Percentiles rank a stretch among this genome's conserved stretches.
These are phyloP conservation scores for Leucophenga montana DNA, from an alignment of 2,888 invertebrate species.

Conservation along the genomic window DNA sequence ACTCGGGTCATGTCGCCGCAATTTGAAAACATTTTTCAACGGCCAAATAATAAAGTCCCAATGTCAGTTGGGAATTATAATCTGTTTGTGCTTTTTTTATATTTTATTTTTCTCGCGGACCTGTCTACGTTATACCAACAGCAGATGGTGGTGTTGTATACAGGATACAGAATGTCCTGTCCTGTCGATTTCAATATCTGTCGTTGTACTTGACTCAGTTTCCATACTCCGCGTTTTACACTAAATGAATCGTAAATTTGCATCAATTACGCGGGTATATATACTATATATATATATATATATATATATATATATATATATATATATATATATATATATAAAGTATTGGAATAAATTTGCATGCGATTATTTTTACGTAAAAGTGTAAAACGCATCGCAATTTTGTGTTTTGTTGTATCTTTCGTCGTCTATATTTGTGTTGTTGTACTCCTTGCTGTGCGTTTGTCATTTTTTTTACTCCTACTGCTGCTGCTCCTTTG, in stretches of 20 bases:
- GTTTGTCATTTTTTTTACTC: background rate
- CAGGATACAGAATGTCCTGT: too few species aligned
- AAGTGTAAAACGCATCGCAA: conserved; percentile 51
- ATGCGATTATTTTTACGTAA: conserved; percentile 59
- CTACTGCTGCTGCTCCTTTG: background rate
- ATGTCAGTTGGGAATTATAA: conserved; percentile 66
- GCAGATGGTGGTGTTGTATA: background rate
- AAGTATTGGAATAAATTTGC: conserved; percentile 62
- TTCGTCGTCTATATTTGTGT: background rate
- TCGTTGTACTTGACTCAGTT: background rate
- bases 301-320: conserved; percentile 39
- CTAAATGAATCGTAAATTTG: conserved; percentile 72
- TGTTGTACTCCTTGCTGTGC: background rate
- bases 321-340: conserved; percentile 31
- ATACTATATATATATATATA: conserved; percentile 44
- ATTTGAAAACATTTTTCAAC: conserved; percentile 59
- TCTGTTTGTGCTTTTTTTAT: conserved; percentile 56
- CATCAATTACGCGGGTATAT: conserved; percentile 71
- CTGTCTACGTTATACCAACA: background rate
- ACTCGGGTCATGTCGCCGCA: conserved; percentile 55
- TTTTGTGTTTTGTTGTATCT: conserved; percentile 1
- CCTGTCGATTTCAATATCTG: conserved; percentile 14
- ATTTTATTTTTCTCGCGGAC: background rate
- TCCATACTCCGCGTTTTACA: background rate
- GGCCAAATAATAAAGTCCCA: conserved; percentile 69